These are phyloP conservation scores for Panulirus ornatus DNA, from an alignment of 1,140 invertebrate species.

Conservation along the genomic window DNA sequence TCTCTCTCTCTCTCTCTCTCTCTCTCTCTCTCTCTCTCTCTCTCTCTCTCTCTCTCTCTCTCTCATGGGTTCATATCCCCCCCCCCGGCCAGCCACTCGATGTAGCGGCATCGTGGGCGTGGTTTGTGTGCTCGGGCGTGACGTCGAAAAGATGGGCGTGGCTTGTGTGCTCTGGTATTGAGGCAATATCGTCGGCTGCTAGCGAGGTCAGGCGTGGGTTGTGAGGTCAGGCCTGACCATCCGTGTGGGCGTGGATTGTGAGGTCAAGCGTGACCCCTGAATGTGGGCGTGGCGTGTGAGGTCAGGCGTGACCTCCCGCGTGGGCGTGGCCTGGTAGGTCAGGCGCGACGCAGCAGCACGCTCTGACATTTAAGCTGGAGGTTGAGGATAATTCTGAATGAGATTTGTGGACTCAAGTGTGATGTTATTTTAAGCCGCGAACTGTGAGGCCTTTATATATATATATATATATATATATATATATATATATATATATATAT, in stretches of 20 bases:
- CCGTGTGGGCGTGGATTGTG: slow-evolving; percentile 8
- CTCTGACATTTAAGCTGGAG: slow-evolving; percentile 25
- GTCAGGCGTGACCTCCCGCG: slow-evolving; percentile 12
- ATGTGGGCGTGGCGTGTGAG: slow-evolving; percentile 29
- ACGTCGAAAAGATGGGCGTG: background rate
- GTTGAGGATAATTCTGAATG: slow-evolving; percentile 33
- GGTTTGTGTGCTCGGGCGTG: background rate
- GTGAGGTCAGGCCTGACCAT: slow-evolving; percentile 3
- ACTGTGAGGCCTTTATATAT: background rate
- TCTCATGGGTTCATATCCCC: no score
- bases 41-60: slow-evolving; percentile 44
- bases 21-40: slow-evolving; percentile 14
- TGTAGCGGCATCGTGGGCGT: slow-evolving; percentile 1
- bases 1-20: no score
- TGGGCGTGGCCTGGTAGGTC: slow-evolving; percentile 29
- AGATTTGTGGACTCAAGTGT: slow-evolving; percentile 40
- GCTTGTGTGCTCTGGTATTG: background rate
- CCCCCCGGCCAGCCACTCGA: no score
- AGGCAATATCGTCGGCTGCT: no score
- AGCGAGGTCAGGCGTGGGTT: slow-evolving; percentile 24
- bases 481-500: slow-evolving; percentile 14
- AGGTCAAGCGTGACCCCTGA: background rate
- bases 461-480: background rate
- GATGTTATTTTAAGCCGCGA: slow-evolving; percentile 28
- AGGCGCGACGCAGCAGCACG: slow-evolving; percentile 26